Percentiles rank a stretch among this genome's conserved stretches.
Conservation (phyloP, 2,113 vertebrate genomes). For the Sisor rabdophorus region DNA sequence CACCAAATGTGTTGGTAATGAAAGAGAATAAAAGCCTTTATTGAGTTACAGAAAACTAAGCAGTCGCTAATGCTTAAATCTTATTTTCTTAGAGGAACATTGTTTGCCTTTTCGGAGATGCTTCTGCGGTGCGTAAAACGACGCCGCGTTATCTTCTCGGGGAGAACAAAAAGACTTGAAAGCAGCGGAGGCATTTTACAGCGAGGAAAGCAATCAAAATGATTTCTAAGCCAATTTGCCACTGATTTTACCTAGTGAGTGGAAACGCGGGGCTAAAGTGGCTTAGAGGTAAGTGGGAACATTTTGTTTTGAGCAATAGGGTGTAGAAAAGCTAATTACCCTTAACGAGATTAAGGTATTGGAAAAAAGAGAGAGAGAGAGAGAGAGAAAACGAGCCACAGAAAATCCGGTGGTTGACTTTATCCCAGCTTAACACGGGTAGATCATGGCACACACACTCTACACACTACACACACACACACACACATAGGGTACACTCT, state of each 20-base stretch:
- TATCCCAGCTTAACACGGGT: constrained; percentile 6
- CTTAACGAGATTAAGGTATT: constrained; percentile 16
- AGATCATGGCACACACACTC: too few relatives aligned
- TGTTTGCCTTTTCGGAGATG: constrained; percentile 18
- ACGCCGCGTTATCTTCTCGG: constrained; percentile 24
- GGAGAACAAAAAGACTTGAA: constrained; percentile 27
- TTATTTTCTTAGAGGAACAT: constrained; percentile 20
- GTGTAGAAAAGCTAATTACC: constrained; percentile 42
- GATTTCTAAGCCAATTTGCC: constrained; percentile 48
- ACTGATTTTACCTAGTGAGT: constrained; percentile 37
- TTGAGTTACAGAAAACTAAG: constrained; percentile 21
- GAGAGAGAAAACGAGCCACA: background rate
- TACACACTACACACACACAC: too few relatives aligned
- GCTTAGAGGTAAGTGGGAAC: constrained; percentile 36
- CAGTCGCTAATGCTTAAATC: constrained; percentile 16
- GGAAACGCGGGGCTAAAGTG: constrained; percentile 30
- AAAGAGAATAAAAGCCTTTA: constrained; percentile 8
- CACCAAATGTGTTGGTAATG: constrained; percentile 2
- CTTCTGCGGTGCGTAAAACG: constrained; percentile 15
- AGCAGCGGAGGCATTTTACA: constrained; percentile 22
- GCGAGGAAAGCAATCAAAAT: constrained; percentile 38
- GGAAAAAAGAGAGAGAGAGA: background rate
- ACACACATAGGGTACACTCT: too few relatives aligned
- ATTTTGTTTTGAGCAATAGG: constrained; percentile 34
- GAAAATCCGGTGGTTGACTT: background rate